phyloP scores from a whole-genome alignment of 1,140 invertebrate species.

The Tachypleus tridentatus region DNA sequence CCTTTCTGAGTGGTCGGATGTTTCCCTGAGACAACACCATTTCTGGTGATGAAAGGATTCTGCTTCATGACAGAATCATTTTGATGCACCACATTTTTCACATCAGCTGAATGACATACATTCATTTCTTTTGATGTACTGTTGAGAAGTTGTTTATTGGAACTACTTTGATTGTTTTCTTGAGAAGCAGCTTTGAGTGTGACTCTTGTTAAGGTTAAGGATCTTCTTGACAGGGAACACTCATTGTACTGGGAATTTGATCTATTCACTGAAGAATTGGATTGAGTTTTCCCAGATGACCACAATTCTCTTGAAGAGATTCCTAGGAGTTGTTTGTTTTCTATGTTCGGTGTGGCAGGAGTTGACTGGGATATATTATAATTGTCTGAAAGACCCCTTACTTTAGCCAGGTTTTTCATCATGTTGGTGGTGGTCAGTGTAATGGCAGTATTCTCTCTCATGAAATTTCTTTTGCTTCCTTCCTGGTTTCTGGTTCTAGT shows the following conservation, averaged over 20 bases:
- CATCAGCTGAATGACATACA: not conserved
- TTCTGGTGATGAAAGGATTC: not conserved
- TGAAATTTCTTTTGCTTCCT: not conserved
- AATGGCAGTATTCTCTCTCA: not conserved
- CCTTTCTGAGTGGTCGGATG: constrained; percentile 7
- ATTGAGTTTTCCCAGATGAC: constrained; percentile 4
- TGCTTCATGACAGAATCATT: not conserved
- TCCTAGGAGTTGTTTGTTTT: not conserved
- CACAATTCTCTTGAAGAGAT: not conserved
- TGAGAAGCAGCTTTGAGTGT: constrained; percentile 12
- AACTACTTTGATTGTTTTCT: constrained; percentile 4
- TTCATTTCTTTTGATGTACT: not conserved
- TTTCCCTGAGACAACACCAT: constrained; percentile 7
- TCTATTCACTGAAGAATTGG: constrained; percentile 13
- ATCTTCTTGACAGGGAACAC: constrained; percentile 12
- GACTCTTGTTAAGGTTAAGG: constrained; percentile 12
- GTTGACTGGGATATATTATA: not conserved
- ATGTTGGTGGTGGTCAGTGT: too few species aligned
- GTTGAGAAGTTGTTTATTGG: not conserved
- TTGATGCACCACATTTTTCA: not conserved
- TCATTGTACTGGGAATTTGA: constrained; percentile 13
- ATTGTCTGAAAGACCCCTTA: not conserved
- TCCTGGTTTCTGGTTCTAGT: not conserved
- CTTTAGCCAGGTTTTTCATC: too few species aligned
- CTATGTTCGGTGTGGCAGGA: not conserved